phyloP scores from a whole-genome alignment of 2,113 vertebrate genomes.

The Nothobranchius furzeri region DNA sequence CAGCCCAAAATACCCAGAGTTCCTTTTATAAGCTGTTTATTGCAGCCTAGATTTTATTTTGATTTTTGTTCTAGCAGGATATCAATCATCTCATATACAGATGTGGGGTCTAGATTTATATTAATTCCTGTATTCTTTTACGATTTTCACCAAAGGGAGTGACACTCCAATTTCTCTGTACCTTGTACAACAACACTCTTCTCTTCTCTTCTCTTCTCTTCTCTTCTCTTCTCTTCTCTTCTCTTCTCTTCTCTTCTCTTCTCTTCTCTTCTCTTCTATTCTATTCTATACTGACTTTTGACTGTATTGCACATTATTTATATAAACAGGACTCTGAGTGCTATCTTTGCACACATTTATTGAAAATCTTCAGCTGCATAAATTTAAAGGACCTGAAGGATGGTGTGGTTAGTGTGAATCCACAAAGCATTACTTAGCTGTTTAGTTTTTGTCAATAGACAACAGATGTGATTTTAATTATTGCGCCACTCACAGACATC shows the following conservation, averaged over 20 bases:
- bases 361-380: not conserved
- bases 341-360: not conserved
- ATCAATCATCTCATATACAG: no score
- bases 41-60: not conserved
- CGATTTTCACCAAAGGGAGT: no score
- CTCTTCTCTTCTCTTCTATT: no score
- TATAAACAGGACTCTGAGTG: not conserved
- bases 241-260: not conserved
- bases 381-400: not conserved
- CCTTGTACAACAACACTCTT: no score
- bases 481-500: constrained; percentile 52
- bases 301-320: no score
- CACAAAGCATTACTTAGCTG: not conserved
- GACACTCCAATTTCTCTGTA: no score
- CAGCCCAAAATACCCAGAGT: no score
- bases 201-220: no score
- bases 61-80: not conserved
- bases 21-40: not conserved
- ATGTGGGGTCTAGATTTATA: no score
- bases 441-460: constrained; percentile 24
- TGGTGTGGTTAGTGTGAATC: not conserved
- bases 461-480: constrained; percentile 77
- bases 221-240: no score
- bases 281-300: no score
- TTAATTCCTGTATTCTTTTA: no score